Base-by-base conservation (phyloP, 2,113 vertebrate species). In the Bufo gargarizans region DNA sequence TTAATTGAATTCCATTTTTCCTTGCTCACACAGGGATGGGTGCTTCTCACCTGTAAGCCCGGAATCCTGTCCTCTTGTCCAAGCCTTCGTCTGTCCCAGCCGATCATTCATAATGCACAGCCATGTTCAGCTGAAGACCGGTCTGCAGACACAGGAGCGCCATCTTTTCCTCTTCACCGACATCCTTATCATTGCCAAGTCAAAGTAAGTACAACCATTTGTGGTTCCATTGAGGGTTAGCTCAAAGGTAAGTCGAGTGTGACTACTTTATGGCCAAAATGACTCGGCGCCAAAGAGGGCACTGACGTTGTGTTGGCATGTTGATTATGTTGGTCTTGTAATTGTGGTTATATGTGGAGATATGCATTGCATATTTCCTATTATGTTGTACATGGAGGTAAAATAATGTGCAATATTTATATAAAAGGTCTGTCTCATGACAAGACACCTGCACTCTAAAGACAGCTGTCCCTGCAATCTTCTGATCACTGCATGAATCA, bases 131-230 rank as follows among this genome's bases (percentile, higher is more conserved):
- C 95, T 99, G 85, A 97, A 96, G 94, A 97, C 96, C 0, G 97
- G 97, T 56, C 94, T 99, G 77, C 97, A 99, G 92, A 97, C 95
- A 71, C 97, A 99, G 91, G 97, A 99, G 80, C 93, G 98, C 50
- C 96, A 97, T 90, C 95, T 99, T 89, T 98, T 99, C 91, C 96
- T 99, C 77, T 99, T 99, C 93, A 96, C 90, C 2, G 98, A 99
- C 91, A 92, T 97, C 2, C 94, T 99, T 85, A 94, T 99, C 84
- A 93, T 99, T 90, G 94, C 97, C 92, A 99, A 99, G 92, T 95
- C 97, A 92, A 99, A 99, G 98, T 99, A 91, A 95, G 97, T 94
- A 55, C 6, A 53, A 50, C 19, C 55, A 53, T n/a, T n/a, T 55
- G 12, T 45, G 55, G 20, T 16, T 74, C 19, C 45, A 76, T 5